Evolutionary conservation across 2,888 invertebrate genomes (phyloP).

Genomic region (Marasmarcha lunaedactyla): DNA sequence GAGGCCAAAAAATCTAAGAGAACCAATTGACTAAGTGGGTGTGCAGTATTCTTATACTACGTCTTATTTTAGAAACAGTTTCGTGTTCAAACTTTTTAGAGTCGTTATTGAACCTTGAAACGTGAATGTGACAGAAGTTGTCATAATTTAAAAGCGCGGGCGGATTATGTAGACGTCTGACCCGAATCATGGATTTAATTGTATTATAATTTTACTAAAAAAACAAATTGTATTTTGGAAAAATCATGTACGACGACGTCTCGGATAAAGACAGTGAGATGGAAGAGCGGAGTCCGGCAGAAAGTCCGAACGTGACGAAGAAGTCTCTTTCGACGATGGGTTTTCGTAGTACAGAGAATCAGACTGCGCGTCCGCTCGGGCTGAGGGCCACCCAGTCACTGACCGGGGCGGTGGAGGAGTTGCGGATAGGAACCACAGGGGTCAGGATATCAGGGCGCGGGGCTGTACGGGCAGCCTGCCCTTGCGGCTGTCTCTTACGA

Average conservation of each 20-base stretch:
- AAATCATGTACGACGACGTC: constrained; percentile 54
- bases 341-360: constrained; percentile 44
- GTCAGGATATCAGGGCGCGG: constrained; percentile 33
- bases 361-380: constrained; percentile 41
- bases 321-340: constrained; percentile 55
- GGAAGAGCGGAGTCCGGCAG: constrained; percentile 41
- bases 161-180: no score
- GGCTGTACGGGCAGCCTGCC: constrained; percentile 39
- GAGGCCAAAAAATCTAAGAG: no score
- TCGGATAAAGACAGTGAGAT: constrained; percentile 57
- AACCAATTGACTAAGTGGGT: no score
- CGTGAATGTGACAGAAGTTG: no score
- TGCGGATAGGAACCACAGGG: constrained; percentile 21
- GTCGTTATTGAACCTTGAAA: no score
- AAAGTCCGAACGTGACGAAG: constrained; percentile 46
- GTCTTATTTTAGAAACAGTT: no score
- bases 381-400: constrained; percentile 57
- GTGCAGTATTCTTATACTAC: no score
- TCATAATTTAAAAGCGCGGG: no score
- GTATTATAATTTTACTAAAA: no score
- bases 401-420: constrained; percentile 51
- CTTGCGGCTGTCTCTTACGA: constrained; percentile 51
- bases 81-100: no score
- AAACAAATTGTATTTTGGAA: constrained; percentile 1
- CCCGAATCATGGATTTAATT: no score